A percentile compares a stretch with the other conserved stretches of the same genome.
These are phyloP conservation scores for Ailurus styani DNA, from an alignment of 2,113 vertebrate genomes.

Conservation along the genomic window DNA sequence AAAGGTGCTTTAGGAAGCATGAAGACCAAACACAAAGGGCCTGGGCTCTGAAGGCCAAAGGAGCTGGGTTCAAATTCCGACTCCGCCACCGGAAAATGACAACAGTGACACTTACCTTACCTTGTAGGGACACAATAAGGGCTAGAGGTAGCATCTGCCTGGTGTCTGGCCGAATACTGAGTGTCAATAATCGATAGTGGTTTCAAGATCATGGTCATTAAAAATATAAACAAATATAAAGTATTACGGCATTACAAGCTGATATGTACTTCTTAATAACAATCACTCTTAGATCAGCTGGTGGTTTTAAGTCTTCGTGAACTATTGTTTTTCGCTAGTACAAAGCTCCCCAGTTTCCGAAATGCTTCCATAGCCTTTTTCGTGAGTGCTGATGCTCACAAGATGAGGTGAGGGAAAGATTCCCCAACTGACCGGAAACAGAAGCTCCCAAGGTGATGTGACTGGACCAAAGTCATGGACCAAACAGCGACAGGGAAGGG, in stretches of 20 bases:
- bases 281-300: neutral
- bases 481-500: neutral
- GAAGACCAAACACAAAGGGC: neutral
- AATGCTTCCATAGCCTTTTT: neutral
- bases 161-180: neutral
- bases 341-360: neutral
- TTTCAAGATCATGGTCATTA: neutral
- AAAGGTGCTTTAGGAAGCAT: neutral
- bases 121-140: neutral
- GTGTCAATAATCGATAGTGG: neutral
- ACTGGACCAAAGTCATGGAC: neutral
- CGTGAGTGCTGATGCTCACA: neutral
- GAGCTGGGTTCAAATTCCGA: neutral
- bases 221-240: neutral
- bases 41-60: neutral
- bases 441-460: neutral
- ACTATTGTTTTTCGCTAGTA: neutral
- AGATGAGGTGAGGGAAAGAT: neutral
- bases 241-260: neutral
- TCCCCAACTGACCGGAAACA: neutral
- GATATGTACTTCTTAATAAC: neutral
- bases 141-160: neutral
- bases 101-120: accelerated
- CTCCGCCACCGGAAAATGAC: neutral
- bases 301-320: neutral